Base-by-base conservation (phyloP, 2,888 invertebrate genomes). In the Cheilosia pagana region DNA sequence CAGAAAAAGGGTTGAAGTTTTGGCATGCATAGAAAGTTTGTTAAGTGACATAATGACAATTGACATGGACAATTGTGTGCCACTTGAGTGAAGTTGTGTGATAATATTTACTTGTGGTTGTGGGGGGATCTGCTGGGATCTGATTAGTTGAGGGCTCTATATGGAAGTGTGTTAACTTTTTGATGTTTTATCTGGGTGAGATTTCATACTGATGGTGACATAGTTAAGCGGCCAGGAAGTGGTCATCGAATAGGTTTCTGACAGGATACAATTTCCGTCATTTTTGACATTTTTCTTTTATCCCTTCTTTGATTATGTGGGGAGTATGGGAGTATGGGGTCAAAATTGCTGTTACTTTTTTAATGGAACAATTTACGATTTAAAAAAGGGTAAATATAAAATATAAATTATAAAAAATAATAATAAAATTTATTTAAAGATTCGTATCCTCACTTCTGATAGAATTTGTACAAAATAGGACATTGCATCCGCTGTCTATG, bases 11-110 rank as follows among this genome's bases (percentile, higher is more conserved):
- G 67, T 75, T 81, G 71, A 81, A 67, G 75, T 81, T 76, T 81
- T 85, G 81, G 48, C 85, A 71, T 81, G 85, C 75, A 85, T 81
- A 23, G 75, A 76, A 85, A 85, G 60, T 85, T 85, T 76, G 60
- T 75, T 70, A 81, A 85, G 71, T 85, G 79, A 85, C 75, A 60
- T 60, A 23, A 70, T 71, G 81, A 81, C 85, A 85, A 85, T 74
- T 78, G 72, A 68, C 68, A 71, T 43, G 55, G 53, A 74, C 74
- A 50, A 83, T 57, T 72, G 83, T 65, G 28, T 63, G 31, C 31
- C 39, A 45, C 35, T 50, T 72, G 67, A 25, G 43, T 23, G 53
- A 31, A n/a, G 62, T 19, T 60, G 39, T 60, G 19, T 1, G 25
- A 35, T 48, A 23, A 62, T 25, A 23, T 50, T 35, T 35, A 35